Evolutionary conservation across 37 sponge, comb jelly and placozoan genomes (phyloP), one percentile per base, ranked within the genome.

Genomic region (Spongilla lacustris): DNA sequence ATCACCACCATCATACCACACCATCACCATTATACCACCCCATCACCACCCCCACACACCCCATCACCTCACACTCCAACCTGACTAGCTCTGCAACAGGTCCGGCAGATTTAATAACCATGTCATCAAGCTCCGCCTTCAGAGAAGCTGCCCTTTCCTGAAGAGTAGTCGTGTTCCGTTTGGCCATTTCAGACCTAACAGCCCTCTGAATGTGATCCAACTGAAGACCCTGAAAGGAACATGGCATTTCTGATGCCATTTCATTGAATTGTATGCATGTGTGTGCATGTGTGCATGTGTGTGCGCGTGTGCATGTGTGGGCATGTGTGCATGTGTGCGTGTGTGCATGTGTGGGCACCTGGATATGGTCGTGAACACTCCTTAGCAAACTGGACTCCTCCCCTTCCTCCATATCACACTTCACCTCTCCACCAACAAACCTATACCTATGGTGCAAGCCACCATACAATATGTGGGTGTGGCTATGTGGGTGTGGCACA

Each of bases 361-460:
- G 24, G 25, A 88, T 77, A 19, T 88, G 88, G 21, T 88, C 88
- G 35, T 88, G 71, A 50, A 88, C 88, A 19, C 81, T 68, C 9
- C 70, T 76, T 1, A 88, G 77, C 9, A 88, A 38, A 76, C 36
- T 69, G 22, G 71, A 36, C 81, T 32, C 22, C 29, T 74, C 32
- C 41, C 24, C 67, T 58, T 58, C 58, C 58, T 58, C 19, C 11
- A 1, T 6, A 10, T 58, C 58, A 58, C 25, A 73, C 33, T 6
- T 74, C 75, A 41, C 28, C 23, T 27, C 26, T 48, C 25, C 83
- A 74, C 21, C 58, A 33, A 70, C 37, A 35, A 14, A 66, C 82
- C 35, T 86, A 36, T 50, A 30, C 27, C 23, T 71, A 49, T n/a
- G n/a, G n/a, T n/a, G n/a, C n/a, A n/a, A 36, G 29, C 71, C 49